Evolutionary conservation across 2,113 vertebrate species (phyloP).

Genomic region (Choloepus hoffmanni): DNA sequence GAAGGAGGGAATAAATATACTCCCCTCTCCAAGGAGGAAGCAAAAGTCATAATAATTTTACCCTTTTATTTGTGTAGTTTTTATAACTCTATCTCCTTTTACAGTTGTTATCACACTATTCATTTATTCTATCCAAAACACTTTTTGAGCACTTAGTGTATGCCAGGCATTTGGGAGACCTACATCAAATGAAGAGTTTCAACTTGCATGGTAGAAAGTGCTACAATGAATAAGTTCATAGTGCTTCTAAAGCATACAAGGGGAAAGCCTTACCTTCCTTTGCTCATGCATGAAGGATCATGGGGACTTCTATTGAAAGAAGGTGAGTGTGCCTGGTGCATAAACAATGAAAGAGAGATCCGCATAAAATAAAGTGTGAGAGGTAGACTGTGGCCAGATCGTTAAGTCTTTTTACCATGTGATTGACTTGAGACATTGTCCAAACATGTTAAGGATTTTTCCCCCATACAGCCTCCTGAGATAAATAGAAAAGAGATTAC

Average conservation of each 20-base stretch:
- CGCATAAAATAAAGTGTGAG: too few relatives aligned
- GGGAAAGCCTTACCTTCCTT: background rate
- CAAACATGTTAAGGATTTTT: background rate
- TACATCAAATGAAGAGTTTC: background rate
- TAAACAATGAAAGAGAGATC: background rate
- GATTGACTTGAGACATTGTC: background rate
- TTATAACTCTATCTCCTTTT: background rate
- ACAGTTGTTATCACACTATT: background rate
- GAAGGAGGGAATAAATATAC: accelerated
- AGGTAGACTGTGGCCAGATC: background rate
- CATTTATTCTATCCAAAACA: background rate
- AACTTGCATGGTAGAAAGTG: background rate
- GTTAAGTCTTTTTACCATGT: background rate
- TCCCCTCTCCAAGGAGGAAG: background rate
- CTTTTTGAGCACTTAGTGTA: background rate
- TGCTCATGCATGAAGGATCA: background rate
- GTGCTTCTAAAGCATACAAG: background rate
- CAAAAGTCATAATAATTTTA: background rate
- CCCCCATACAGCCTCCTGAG: background rate
- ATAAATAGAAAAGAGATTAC: background rate
- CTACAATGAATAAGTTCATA: background rate
- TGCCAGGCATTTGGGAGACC: background rate
- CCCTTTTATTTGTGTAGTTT: background rate
- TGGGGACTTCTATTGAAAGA: background rate
- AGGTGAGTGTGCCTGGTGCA: background rate